Evolutionary conservation across 2,113 vertebrate genomes (phyloP).

Genomic region (Vimba vimba): DNA sequence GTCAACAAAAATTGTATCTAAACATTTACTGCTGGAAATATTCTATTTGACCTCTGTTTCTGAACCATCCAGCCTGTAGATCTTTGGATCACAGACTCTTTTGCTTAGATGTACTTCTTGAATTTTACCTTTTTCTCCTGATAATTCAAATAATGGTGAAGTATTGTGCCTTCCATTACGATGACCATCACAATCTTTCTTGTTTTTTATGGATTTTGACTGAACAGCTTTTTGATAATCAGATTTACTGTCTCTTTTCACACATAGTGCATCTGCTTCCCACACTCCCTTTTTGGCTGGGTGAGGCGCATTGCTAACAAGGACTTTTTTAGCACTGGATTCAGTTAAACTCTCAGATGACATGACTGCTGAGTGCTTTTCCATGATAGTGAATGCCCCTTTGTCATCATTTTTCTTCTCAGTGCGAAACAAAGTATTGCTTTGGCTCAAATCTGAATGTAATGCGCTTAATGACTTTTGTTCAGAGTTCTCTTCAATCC

Average conservation of each 20-base stretch:
- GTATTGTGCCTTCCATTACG: constrained; percentile 5
- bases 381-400: constrained; percentile 14
- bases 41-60: constrained; percentile 2
- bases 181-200: neutral
- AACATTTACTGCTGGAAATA: neutral
- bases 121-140: neutral
- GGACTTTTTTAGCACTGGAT: constrained; percentile 10
- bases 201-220: constrained; percentile 12
- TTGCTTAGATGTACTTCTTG: neutral
- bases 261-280: constrained; percentile 3
- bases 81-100: constrained; percentile 26
- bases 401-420: constrained; percentile 22
- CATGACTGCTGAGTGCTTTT: constrained; percentile 32
- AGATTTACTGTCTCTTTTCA: constrained; percentile 20
- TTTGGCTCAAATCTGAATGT: constrained; percentile 20
- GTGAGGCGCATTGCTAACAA: constrained; percentile 12
- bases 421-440: constrained; percentile 15
- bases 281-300: constrained; percentile 23
- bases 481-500: constrained; percentile 35
- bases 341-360: constrained; percentile 35
- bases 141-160: neutral
- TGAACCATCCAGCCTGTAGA: neutral
- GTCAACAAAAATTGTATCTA: constrained; percentile 22
- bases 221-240: constrained; percentile 23
- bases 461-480: constrained; percentile 22